Conservation (phyloP, 2,888 invertebrate genomes). For the Empis livida region DNA sequence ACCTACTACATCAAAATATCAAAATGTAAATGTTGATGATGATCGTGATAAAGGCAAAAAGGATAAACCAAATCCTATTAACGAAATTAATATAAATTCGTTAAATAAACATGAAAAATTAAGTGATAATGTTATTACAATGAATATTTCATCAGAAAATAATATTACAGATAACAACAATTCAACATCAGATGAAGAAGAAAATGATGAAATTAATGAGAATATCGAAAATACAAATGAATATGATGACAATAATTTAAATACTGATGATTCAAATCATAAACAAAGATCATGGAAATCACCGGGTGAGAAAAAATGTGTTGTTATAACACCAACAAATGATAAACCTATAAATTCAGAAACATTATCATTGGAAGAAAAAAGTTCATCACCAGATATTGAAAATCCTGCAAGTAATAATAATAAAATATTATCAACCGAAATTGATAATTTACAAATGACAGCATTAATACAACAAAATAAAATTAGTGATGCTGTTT, state of each 20-base stretch:
- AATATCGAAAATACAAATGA: background rate
- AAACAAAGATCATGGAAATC: constrained; percentile 14
- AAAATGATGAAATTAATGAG: too few species aligned
- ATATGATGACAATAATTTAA: constrained; percentile 1
- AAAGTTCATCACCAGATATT: background rate
- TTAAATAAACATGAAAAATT: background rate
- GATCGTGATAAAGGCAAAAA: too few species aligned
- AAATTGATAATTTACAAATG: constrained; percentile 8
- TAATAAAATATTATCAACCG: background rate
- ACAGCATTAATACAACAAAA: constrained; percentile 17
- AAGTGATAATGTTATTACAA: too few species aligned
- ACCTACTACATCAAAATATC: background rate
- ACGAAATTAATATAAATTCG: background rate
- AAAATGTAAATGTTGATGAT: background rate
- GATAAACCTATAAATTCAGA: background rate
- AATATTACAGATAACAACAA: too few species aligned
- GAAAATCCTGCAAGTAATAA: background rate
- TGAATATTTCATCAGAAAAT: too few species aligned
- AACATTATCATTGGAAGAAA: constrained; percentile 1
- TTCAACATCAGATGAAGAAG: too few species aligned
- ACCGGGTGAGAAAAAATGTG: constrained; percentile 17
- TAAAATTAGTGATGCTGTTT: constrained; percentile 19
- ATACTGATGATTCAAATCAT: background rate
- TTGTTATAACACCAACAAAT: constrained; percentile 5
- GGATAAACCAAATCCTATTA: background rate